phyloP scores from a whole-genome alignment of 2,888 invertebrate genomes.

The Rotaria sp. region DNA sequence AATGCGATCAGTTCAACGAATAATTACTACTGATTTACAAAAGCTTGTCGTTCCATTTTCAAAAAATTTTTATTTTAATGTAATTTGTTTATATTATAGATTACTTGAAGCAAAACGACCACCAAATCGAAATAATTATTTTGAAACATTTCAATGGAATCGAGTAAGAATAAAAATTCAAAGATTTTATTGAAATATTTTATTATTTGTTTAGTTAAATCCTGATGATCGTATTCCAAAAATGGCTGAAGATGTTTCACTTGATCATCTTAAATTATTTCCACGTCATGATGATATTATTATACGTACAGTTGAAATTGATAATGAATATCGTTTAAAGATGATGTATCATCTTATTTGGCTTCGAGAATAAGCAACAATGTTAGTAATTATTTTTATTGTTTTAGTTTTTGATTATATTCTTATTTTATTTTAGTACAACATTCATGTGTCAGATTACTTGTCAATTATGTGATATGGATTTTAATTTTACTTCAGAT shows the following conservation, averaged over 20 bases:
- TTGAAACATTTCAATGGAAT: constrained; percentile 16
- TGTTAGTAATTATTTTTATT: not conserved
- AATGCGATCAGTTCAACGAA: not conserved
- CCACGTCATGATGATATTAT: constrained; percentile 14
- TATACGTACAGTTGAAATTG: not conserved
- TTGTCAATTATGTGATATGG: constrained; percentile 3
- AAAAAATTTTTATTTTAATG: too few relatives aligned
- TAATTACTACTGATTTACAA: not conserved
- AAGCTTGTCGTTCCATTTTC: not conserved
- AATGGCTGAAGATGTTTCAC: constrained; percentile 15
- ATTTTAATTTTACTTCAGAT: constrained; percentile 19
- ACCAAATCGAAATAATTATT: not conserved
- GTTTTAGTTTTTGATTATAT: not conserved
- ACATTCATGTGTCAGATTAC: constrained; percentile 7
- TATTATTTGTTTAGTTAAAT: not conserved
- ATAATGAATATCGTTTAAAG: not conserved
- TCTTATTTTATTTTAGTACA: not conserved
- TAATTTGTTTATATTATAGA: not conserved
- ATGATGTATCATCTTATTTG: constrained; percentile 1
- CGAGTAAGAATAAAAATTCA: not conserved
- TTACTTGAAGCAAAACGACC: not conserved
- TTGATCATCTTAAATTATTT: constrained; percentile 5
- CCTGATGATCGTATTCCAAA: constrained; percentile 25
- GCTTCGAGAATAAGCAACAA: constrained; percentile 4
- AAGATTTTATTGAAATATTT: too few relatives aligned